A percentile compares a stretch with the other conserved stretches of the same genome.
These are phyloP conservation scores for Orthonyx spaldingii DNA, from an alignment of 2,113 vertebrate species.

Conservation along the genomic window DNA sequence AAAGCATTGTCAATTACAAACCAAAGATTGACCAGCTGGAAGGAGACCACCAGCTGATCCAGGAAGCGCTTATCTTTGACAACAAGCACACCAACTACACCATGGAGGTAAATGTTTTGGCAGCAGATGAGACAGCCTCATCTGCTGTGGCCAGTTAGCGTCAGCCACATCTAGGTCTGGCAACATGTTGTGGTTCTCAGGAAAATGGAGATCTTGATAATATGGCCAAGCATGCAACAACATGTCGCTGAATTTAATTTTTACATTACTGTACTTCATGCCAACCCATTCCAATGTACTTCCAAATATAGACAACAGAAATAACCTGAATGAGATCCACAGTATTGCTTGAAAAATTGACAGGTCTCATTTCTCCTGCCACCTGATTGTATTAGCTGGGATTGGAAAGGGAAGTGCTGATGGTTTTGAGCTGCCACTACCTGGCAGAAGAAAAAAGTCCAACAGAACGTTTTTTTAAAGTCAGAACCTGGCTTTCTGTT, in stretches of 20 bases:
- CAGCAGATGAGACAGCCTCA: neutral
- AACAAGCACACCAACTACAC: conserved; percentile 99
- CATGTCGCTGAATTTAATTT: neutral
- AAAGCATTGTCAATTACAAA: conserved; percentile 98
- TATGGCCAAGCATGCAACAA: neutral
- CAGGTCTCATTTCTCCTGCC: neutral
- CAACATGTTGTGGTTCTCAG: neutral
- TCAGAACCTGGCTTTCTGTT: neutral
- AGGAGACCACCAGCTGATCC: conserved; percentile 96
- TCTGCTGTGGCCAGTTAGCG: neutral
- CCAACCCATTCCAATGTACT: neutral
- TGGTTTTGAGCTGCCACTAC: neutral
- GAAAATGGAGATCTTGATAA: neutral
- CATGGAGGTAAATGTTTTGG: conserved; percentile 87
- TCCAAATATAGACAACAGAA: neutral
- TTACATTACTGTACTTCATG: neutral
- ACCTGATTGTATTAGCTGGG: neutral
- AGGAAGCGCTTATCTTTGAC: conserved; percentile 97
- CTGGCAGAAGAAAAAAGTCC: neutral
- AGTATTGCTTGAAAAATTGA: neutral
- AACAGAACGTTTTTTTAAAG: neutral
- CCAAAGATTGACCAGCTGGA: conserved; percentile 99
- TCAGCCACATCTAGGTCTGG: neutral
- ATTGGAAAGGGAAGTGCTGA: neutral
- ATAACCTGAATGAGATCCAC: neutral